Percentiles rank a stretch among this genome's conserved stretches.
These are phyloP conservation scores for Neoniphon sammara DNA, from an alignment of 2,797 vertebrate species.

Conservation along the genomic window DNA sequence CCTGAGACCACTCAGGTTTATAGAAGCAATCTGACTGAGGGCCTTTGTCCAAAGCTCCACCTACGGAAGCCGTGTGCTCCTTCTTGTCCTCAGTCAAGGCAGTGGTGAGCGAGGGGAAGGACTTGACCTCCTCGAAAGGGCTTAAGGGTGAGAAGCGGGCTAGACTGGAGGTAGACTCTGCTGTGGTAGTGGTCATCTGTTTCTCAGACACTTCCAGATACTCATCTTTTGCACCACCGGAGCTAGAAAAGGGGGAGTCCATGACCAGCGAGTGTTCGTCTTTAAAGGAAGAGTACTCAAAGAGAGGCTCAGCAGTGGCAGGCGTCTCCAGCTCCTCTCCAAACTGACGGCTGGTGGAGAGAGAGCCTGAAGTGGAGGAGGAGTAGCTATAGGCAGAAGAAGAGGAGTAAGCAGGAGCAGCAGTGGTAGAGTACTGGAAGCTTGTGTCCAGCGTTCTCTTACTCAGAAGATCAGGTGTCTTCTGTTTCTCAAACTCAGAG, in stretches of 20 bases:
- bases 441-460: slow-evolving; percentile 81
- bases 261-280: slow-evolving; percentile 83
- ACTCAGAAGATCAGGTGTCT: slow-evolving; percentile 66
- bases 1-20: slow-evolving; percentile 80
- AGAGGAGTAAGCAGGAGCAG: slow-evolving; percentile 83
- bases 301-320: slow-evolving; percentile 78
- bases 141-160: slow-evolving; percentile 84
- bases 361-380: slow-evolving; percentile 87
- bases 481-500: slow-evolving; percentile 76
- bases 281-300: slow-evolving; percentile 88
- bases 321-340: slow-evolving; percentile 85
- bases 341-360: slow-evolving; percentile 87
- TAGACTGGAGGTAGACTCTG: slow-evolving; percentile 83
- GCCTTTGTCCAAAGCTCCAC: slow-evolving; percentile 79
- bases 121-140: slow-evolving; percentile 83
- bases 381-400: slow-evolving; percentile 87
- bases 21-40: slow-evolving; percentile 84
- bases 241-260: slow-evolving; percentile 75
- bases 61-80: slow-evolving; percentile 59
- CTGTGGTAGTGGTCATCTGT: slow-evolving; percentile 69
- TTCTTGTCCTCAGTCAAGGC: slow-evolving; percentile 75
- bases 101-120: slow-evolving; percentile 76
- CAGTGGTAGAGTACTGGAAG: slow-evolving; percentile 83
- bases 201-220: slow-evolving; percentile 94
- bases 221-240: slow-evolving; percentile 85